Evolutionary conservation across 2,113 vertebrate genomes (phyloP).

Genomic region (Paradoxurus hermaphroditus): DNA sequence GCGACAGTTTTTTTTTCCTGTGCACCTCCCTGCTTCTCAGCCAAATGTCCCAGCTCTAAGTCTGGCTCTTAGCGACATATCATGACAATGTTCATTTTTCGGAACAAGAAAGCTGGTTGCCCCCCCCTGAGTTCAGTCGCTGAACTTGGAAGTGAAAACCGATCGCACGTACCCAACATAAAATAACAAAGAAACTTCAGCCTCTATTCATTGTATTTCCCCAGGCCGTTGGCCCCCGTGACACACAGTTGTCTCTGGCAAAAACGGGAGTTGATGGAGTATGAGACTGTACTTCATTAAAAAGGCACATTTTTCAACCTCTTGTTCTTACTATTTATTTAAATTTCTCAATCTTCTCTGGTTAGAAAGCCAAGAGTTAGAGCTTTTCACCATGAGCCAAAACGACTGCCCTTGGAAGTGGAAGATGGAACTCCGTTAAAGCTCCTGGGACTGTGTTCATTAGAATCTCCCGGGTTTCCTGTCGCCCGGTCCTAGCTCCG

Average conservation of each 20-base stretch:
- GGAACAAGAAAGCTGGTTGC: neutral
- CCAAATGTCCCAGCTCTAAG: neutral
- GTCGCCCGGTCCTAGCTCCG: too few species aligned
- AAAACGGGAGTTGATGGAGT: neutral
- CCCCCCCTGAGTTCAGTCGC: neutral
- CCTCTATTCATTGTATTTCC: neutral
- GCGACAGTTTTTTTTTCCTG: neutral
- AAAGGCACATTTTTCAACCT: conserved; percentile 10
- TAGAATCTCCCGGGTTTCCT: neutral
- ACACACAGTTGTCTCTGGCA: neutral
- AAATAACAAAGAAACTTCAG: neutral
- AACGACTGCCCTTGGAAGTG: neutral
- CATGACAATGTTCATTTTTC: neutral
- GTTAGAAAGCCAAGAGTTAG: conserved; percentile 5
- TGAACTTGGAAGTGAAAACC: neutral
- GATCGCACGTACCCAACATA: neutral
- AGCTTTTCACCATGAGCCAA: conserved; percentile 27
- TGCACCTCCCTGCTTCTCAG: neutral
- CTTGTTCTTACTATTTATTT: conserved; percentile 41
- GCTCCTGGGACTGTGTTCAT: neutral
- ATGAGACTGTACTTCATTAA: conserved; percentile 14
- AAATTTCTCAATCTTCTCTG: neutral
- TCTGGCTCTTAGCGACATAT: neutral
- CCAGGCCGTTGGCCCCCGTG: neutral
- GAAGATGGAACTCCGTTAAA: neutral